Conservation (phyloP, 2,113 vertebrate genomes). For the Caracal caracal region DNA sequence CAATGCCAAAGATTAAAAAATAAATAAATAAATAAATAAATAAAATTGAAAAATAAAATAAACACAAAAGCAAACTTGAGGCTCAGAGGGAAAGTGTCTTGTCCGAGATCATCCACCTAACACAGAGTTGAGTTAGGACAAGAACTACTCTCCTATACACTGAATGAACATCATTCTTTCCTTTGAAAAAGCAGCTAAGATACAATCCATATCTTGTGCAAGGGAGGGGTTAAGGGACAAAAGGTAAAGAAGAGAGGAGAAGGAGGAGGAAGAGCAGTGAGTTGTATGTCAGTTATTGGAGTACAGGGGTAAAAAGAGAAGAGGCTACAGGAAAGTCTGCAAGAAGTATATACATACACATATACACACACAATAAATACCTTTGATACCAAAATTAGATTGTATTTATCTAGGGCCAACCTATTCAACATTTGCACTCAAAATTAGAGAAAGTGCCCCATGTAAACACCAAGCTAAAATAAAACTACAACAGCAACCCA, state of each 20-base stretch:
- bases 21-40: too few relatives aligned
- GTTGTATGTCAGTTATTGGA: neutral
- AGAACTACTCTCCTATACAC: neutral
- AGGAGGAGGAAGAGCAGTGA: neutral
- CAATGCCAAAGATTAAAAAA: neutral
- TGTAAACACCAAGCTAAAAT: conserved; percentile 29
- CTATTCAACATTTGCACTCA: neutral
- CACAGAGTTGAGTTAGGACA: neutral
- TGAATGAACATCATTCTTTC: neutral
- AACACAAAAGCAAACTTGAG: neutral
- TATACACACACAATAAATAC: neutral
- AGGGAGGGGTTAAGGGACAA: too few relatives aligned
- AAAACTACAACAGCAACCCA: neutral
- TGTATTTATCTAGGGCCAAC: neutral
- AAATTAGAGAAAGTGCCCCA: neutral
- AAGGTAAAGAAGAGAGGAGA: neutral
- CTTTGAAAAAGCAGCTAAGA: neutral
- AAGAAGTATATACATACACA: neutral
- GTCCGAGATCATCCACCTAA: neutral
- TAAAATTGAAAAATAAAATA: too few relatives aligned
- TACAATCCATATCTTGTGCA: neutral
- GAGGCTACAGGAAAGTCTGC: neutral
- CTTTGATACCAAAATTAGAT: neutral
- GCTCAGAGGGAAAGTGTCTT: neutral
- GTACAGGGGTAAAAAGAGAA: neutral